A percentile compares a stretch with the other conserved stretches of the same genome.
Evolutionary conservation across 2,113 vertebrate species (phyloP).

Genomic region (Microcebus tavaratra): DNA sequence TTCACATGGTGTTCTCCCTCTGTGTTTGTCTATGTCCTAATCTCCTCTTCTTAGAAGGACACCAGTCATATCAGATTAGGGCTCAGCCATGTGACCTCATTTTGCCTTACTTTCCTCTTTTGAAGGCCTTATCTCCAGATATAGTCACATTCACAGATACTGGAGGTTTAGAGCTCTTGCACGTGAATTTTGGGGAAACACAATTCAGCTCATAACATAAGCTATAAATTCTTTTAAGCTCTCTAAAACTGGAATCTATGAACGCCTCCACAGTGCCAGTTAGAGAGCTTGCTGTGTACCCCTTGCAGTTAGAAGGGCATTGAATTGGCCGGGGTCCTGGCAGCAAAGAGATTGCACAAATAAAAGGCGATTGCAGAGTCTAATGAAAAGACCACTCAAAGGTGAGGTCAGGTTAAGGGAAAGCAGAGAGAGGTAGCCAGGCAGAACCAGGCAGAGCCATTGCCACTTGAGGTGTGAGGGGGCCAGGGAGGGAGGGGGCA

Average conservation of each 20-base stretch:
- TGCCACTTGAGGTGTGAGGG: not conserved
- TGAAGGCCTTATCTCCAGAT: not conserved
- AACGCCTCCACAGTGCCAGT: not conserved
- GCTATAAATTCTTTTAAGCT: not conserved
- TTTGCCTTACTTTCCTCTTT: not conserved
- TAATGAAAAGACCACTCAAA: not conserved
- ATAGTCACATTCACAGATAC: not conserved
- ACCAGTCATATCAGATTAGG: not conserved
- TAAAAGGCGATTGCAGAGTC: not conserved
- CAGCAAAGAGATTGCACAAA: not conserved
- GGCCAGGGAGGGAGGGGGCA: fast-evolving
- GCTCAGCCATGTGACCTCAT: not conserved
- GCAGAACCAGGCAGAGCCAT: not conserved
- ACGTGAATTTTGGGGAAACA: not conserved
- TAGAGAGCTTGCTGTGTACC: not conserved
- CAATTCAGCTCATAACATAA: not conserved
- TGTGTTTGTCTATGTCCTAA: not conserved
- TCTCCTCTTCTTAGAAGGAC: not conserved
- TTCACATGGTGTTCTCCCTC: not conserved
- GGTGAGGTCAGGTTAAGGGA: not conserved
- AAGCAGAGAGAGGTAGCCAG: not conserved
- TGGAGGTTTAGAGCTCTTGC: not conserved
- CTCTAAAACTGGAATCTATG: not conserved
- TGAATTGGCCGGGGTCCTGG: not conserved
- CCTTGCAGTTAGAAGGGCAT: too few species aligned